Conservation (phyloP, 2,113 vertebrate species). For the Uria aalge region DNA sequence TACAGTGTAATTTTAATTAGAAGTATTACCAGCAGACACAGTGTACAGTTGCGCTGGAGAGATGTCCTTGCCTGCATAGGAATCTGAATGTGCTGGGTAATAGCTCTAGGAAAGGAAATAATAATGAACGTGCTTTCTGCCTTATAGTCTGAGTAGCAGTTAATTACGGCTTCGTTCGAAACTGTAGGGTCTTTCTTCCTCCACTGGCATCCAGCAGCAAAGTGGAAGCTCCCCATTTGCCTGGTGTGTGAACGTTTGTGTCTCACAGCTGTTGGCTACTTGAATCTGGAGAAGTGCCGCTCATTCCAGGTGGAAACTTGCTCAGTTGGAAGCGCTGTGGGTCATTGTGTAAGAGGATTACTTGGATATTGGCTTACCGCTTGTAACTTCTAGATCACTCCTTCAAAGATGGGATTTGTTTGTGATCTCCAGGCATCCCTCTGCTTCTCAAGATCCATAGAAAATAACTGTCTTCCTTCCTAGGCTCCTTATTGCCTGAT, state of each 20-base stretch:
- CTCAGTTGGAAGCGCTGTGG: not conserved
- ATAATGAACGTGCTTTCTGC: not conserved
- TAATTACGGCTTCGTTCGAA: not conserved
- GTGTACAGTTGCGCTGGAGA: not conserved
- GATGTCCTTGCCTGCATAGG: not conserved
- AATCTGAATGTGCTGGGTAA: not conserved
- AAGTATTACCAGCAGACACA: not conserved
- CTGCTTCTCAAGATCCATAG: not conserved
- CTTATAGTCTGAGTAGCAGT: not conserved
- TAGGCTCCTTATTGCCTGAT: not conserved
- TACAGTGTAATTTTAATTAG: not conserved
- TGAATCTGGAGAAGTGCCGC: not conserved
- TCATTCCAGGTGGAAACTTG: not conserved
- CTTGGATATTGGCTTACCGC: not conserved
- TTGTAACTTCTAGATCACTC: accelerated
- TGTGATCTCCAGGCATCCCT: not conserved
- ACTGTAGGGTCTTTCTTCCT: not conserved
- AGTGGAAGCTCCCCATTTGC: not conserved
- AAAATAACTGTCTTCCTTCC: not conserved
- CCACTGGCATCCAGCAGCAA: not conserved
- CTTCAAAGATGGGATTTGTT: not conserved
- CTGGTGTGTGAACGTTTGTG: not conserved
- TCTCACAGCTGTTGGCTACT: not conserved
- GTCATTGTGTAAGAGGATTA: not conserved
- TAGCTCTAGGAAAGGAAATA: not conserved